Percentiles rank a stretch among this genome's conserved stretches.
Evolutionary conservation across 2,113 vertebrate species (phyloP).

Genomic region (Melanostigma gelatinosum): DNA sequence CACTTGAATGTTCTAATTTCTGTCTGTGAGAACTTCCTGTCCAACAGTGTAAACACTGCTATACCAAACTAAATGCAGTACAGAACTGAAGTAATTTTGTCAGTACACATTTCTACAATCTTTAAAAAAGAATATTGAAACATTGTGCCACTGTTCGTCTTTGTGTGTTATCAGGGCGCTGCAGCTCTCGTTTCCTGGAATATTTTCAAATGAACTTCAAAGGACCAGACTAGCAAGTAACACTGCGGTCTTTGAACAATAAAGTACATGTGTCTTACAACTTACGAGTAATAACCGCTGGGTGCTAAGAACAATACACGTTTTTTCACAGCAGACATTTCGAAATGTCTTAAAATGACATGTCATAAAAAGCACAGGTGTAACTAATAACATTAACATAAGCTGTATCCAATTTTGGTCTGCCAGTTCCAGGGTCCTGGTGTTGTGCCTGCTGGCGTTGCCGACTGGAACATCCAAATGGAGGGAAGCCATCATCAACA

Average conservation of each 20-base stretch:
- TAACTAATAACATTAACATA: conserved; percentile 23
- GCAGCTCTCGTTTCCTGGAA: not conserved
- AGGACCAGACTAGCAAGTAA: not conserved
- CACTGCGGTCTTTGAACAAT: not conserved
- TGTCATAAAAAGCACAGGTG: not conserved
- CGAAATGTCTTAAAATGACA: not conserved
- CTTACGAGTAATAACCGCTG: not conserved
- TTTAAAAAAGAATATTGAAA: not conserved
- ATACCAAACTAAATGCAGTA: not conserved
- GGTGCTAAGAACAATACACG: not conserved
- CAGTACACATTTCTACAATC: not conserved
- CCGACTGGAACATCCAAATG: conserved; percentile 30
- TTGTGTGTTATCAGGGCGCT: not conserved
- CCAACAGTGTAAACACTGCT: not conserved
- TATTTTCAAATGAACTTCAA: not conserved
- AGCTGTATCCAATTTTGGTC: not conserved
- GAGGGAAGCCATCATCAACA: conserved; percentile 19
- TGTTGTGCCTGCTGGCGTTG: conserved; percentile 11
- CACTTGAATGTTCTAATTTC: not conserved
- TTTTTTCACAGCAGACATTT: conserved; percentile 1
- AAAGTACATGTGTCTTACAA: not conserved
- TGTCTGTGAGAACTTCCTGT: not conserved
- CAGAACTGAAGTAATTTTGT: not conserved
- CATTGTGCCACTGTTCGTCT: not conserved
- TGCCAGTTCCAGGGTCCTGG: not conserved